Conservation (phyloP, 2,113 vertebrate genomes). For the Morone saxatilis region DNA sequence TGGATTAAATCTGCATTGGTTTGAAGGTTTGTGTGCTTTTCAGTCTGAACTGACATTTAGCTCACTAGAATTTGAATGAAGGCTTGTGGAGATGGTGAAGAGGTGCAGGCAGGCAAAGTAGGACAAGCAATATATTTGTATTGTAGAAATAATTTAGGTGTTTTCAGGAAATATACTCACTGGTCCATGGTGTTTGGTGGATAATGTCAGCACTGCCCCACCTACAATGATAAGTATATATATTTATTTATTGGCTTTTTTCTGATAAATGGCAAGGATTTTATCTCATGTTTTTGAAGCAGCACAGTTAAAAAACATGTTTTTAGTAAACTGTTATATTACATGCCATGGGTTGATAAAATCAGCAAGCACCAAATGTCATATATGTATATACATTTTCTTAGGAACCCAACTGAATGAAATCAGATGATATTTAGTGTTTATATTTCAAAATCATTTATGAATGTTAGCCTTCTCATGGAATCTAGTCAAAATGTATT, state of each 20-base stretch:
- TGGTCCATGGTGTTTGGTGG: slow-evolving; percentile 76
- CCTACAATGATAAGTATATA: slow-evolving; percentile 41
- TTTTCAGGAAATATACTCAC: slow-evolving; percentile 71
- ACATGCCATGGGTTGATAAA: neutral
- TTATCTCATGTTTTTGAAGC: neutral
- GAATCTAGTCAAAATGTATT: neutral
- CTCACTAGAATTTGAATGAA: neutral
- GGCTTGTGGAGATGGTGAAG: neutral
- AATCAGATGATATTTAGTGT: neutral
- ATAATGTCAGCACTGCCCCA: slow-evolving; percentile 27
- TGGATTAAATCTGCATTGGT: neutral
- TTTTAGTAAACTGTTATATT: neutral
- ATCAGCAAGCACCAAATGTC: neutral
- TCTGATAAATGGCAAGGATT: neutral
- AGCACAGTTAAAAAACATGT: too few relatives aligned
- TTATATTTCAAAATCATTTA: neutral
- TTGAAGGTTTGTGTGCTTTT: neutral
- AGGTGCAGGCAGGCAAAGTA: slow-evolving; percentile 2
- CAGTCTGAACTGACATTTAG: neutral
- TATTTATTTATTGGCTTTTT: neutral
- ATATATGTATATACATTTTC: neutral
- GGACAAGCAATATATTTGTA: neutral
- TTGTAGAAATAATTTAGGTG: too few relatives aligned
- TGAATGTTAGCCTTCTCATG: neutral
- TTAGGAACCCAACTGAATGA: neutral